Percentiles rank a stretch among this genome's conserved stretches.
Evolutionary conservation across 2,888 invertebrate species (phyloP).

Genomic region (Parascotia fuliginaria): DNA sequence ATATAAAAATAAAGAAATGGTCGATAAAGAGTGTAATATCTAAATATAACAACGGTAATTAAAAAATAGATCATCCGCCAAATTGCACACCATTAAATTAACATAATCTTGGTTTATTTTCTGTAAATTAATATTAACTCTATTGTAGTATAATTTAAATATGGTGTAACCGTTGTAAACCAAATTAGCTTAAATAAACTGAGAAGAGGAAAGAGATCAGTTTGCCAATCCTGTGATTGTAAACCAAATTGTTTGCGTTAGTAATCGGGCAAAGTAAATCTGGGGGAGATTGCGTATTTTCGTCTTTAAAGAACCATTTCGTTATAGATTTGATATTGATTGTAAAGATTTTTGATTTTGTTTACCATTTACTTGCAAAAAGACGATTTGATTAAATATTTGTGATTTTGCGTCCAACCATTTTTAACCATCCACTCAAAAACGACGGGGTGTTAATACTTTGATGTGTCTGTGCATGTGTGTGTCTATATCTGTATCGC

Average conservation of each 20-base stretch:
- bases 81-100: too few relatives aligned
- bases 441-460: too few relatives aligned
- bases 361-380: slow-evolving; percentile 14
- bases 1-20: too few relatives aligned
- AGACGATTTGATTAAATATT: slow-evolving; percentile 5
- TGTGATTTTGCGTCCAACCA: neutral
- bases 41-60: too few relatives aligned
- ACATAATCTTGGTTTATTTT: neutral
- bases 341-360: slow-evolving; percentile 6
- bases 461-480: too few relatives aligned
- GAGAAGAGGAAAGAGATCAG: slow-evolving; percentile 21
- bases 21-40: too few relatives aligned
- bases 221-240: slow-evolving; percentile 31
- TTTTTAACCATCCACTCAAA: too few relatives aligned
- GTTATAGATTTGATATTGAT: slow-evolving; percentile 10
- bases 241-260: slow-evolving; percentile 30
- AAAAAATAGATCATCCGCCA: too few relatives aligned
- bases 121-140: too few relatives aligned
- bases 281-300: slow-evolving; percentile 11
- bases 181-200: slow-evolving; percentile 16
- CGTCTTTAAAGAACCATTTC: slow-evolving; percentile 6
- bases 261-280: slow-evolving; percentile 23
- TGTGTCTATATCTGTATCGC: too few relatives aligned
- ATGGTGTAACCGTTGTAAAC: neutral
- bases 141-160: neutral